Evolutionary conservation across 2,888 invertebrate species (phyloP).

Genomic region (Ypsolopha scabrella): DNA sequence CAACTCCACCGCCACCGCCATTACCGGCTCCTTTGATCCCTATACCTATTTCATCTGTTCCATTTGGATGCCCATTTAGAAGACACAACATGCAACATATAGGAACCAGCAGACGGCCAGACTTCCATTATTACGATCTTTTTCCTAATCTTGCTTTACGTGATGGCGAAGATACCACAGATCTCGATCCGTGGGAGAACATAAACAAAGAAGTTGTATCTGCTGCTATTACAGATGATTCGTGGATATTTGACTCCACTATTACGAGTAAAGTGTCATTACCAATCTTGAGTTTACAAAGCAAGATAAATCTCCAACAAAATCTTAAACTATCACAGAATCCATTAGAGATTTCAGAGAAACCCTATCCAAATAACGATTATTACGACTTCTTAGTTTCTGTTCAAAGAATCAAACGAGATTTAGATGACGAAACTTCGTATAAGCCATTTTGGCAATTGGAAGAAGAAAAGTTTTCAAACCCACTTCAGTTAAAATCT

Average conservation of each 20-base stretch:
- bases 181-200: background rate
- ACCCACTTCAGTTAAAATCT: slow-evolving; percentile 30
- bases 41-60: background rate
- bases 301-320: too few species aligned
- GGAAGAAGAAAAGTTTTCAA: slow-evolving; percentile 24
- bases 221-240: slow-evolving; percentile 19
- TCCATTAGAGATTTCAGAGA: background rate
- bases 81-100: slow-evolving; percentile 9
- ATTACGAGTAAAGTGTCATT: too few species aligned
- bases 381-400: slow-evolving; percentile 27
- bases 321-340: too few species aligned
- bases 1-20: too few species aligned
- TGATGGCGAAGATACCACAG: slow-evolving; percentile 21
- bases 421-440: slow-evolving; percentile 22
- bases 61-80: slow-evolving; percentile 13
- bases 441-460: slow-evolving; percentile 48
- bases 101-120: slow-evolving; percentile 5
- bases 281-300: too few species aligned
- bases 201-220: too few species aligned
- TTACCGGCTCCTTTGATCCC: too few species aligned
- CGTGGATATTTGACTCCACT: background rate
- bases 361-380: slow-evolving; percentile 8
- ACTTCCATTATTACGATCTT: slow-evolving; percentile 25
- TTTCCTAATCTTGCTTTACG: slow-evolving; percentile 27
- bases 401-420: slow-evolving; percentile 35